These are phyloP conservation scores for Paramuricea clavata DNA, from an alignment of 92 coral and sea anemone species.

Conservation along the genomic window DNA sequence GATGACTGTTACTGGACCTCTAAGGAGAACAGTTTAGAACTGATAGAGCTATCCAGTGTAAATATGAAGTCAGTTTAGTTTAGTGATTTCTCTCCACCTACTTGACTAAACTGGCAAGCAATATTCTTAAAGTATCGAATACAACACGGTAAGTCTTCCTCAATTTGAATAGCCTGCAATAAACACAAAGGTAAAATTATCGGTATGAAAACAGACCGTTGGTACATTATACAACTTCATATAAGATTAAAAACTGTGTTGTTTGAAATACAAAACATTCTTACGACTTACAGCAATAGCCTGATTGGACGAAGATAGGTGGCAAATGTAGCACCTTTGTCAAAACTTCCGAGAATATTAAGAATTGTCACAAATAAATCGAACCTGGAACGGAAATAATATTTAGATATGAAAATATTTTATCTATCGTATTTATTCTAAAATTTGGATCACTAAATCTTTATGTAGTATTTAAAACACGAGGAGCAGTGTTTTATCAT, in stretches of 20 bases:
- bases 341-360: conserved; percentile 85
- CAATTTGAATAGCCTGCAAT: conserved; percentile 81
- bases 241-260: background rate
- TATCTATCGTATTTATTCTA: too few relatives aligned
- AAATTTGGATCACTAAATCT: too few relatives aligned
- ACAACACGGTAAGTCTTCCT: conserved; percentile 92
- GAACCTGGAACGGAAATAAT: conserved; percentile 69
- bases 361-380: conserved; percentile 91
- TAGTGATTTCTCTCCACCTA: background rate
- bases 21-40: conserved; percentile 3
- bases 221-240: background rate
- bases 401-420: background rate
- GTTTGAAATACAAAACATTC: background rate
- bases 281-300: conserved; percentile 84
- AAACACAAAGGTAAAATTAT: too few relatives aligned
- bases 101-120: conserved; percentile 92
- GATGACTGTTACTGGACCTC: background rate
- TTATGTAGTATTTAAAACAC: too few relatives aligned
- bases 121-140: conserved; percentile 84
- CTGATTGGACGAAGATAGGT: conserved; percentile 89
- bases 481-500: too few relatives aligned
- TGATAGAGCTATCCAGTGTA: conserved; percentile 14
- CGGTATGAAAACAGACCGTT: background rate
- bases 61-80: background rate
- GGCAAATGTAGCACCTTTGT: conserved; percentile 74